Evolutionary conservation across 2,888 invertebrate genomes (phyloP).

Genomic region (Drosophila birchii): DNA sequence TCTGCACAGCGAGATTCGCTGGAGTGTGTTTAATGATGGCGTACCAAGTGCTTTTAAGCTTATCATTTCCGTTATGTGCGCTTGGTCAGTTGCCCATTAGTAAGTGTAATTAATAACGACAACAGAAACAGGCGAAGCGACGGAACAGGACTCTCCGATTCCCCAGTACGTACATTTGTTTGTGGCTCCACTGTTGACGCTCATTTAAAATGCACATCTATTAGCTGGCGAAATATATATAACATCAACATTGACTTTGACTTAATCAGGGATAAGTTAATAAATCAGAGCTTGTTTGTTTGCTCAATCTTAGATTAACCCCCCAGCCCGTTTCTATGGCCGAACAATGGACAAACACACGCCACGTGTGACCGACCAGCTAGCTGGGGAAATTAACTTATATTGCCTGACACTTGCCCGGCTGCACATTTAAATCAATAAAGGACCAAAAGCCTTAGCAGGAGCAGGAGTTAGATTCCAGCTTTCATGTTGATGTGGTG

Average conservation of each 20-base stretch:
- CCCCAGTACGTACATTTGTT: slow-evolving; percentile 5
- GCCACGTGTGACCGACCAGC: slow-evolving; percentile 34
- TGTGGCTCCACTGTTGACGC: slow-evolving; percentile 1
- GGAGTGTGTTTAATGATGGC: slow-evolving; percentile 52
- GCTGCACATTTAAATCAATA: slow-evolving; percentile 42
- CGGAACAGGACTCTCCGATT: slow-evolving; percentile 1
- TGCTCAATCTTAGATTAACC: slow-evolving; percentile 19
- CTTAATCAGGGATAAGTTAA: slow-evolving; percentile 37
- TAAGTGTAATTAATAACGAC: slow-evolving; percentile 62
- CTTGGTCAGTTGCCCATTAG: slow-evolving; percentile 49
- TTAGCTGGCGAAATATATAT: slow-evolving; percentile 27
- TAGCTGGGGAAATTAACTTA: slow-evolving; percentile 49
- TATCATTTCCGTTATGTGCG: slow-evolving; percentile 61
- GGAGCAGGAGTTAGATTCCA: not conserved
- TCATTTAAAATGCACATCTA: slow-evolving; percentile 32
- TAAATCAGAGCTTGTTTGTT: slow-evolving; percentile 32
- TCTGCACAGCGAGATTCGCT: slow-evolving; percentile 24
- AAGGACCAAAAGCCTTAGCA: not conserved
- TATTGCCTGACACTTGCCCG: slow-evolving; percentile 37
- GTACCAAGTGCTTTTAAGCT: slow-evolving; percentile 47
- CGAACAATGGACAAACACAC: slow-evolving; percentile 12
- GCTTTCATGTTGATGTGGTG: slow-evolving; percentile 12
- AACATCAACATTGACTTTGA: slow-evolving; percentile 43
- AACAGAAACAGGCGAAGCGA: slow-evolving; percentile 10
- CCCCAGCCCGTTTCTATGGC: not conserved